Conservation (phyloP, 2,888 invertebrate species). For the Muscina levida region DNA sequence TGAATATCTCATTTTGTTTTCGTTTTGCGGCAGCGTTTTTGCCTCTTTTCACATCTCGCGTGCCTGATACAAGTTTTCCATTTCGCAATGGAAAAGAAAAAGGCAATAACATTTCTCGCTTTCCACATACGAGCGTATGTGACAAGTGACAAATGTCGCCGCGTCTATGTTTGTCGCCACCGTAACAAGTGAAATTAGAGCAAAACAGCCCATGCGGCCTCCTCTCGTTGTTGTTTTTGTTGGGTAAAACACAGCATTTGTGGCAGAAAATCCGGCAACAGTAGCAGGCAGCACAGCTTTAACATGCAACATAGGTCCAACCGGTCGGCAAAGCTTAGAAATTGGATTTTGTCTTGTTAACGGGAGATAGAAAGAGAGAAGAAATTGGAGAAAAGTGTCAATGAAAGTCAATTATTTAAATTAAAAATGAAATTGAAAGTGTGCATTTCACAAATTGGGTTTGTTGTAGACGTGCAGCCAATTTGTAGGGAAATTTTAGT, state of each 20-base stretch:
- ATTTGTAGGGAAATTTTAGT: slow-evolving; percentile 8
- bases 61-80: slow-evolving; percentile 54
- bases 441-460: slow-evolving; percentile 24
- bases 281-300: slow-evolving; percentile 51
- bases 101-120: slow-evolving; percentile 14
- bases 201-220: slow-evolving; percentile 38
- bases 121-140: slow-evolving; percentile 37
- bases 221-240: background rate
- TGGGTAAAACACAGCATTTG: background rate
- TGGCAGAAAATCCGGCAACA: slow-evolving; percentile 52
- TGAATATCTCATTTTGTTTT: slow-evolving; percentile 40
- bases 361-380: background rate
- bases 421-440: slow-evolving; percentile 63
- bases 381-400: slow-evolving; percentile 56
- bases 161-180: slow-evolving; percentile 60
- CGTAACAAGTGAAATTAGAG: slow-evolving; percentile 64
- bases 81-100: slow-evolving; percentile 17
- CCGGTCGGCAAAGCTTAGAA: slow-evolving; percentile 29
- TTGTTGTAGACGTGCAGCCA: slow-evolving; percentile 4
- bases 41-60: slow-evolving; percentile 43
- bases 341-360: background rate
- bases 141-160: slow-evolving; percentile 63
- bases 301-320: slow-evolving; percentile 54
- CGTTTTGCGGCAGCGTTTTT: slow-evolving; percentile 12
- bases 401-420: slow-evolving; percentile 65